These are phyloP conservation scores for Hippopotamyrus pictus DNA, from an alignment of 2,797 vertebrate species.

Conservation along the genomic window DNA sequence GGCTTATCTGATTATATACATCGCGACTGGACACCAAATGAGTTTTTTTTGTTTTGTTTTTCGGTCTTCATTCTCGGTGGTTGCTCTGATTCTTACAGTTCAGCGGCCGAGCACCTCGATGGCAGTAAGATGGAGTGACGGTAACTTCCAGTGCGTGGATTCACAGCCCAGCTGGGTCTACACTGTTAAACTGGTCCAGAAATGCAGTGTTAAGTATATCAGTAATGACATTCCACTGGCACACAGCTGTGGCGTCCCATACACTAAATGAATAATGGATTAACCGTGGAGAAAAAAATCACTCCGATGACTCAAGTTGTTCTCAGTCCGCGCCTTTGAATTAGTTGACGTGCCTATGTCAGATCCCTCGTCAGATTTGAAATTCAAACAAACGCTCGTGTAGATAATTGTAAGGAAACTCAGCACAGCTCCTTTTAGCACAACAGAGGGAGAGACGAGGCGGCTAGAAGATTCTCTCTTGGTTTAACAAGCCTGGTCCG, in stretches of 20 bases:
- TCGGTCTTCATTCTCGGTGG: not conserved
- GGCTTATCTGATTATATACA: not conserved
- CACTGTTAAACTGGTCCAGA: not conserved
- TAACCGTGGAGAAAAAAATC: not conserved
- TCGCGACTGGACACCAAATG: not conserved
- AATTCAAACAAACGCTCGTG: not conserved
- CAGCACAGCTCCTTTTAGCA: not conserved
- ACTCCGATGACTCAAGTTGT: not conserved
- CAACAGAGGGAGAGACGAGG: not conserved
- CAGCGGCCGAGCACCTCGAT: not conserved
- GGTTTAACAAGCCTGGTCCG: not conserved
- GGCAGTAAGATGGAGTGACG: not conserved
- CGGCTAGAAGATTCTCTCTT: not conserved
- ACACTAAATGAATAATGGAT: not conserved
- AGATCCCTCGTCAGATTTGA: not conserved
- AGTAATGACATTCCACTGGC: not conserved
- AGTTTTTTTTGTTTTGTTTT: not conserved
- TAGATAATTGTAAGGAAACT: not conserved
- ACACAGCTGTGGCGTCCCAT: not conserved
- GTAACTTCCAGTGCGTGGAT: not conserved
- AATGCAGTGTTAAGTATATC: not conserved
- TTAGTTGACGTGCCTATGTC: not conserved
- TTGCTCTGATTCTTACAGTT: not conserved
- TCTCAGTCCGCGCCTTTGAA: not conserved
- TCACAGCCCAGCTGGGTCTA: not conserved